phyloP scores from a whole-genome alignment of 2,888 invertebrate species.

The Cantharis nigra region DNA sequence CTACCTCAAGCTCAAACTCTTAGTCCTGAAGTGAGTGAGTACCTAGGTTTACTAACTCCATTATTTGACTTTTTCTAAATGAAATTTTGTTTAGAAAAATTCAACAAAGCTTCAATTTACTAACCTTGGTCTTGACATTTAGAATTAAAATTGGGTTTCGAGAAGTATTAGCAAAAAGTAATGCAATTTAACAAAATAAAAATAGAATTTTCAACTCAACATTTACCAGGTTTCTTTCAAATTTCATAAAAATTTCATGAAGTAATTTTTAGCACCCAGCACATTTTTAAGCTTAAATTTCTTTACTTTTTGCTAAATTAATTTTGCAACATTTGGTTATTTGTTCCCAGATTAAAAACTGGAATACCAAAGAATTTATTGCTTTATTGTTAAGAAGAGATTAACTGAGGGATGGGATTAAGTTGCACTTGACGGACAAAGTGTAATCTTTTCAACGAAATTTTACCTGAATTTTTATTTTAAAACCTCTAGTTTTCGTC shows the following conservation, averaged over 20 bases:
- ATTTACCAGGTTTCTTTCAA: neutral
- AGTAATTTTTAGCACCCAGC: too few species aligned
- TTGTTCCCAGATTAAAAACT: neutral
- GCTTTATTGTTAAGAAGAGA: neutral
- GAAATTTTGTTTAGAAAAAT: neutral
- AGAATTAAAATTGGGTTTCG: neutral
- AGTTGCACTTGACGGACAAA: neutral
- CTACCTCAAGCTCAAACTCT: conserved; percentile 56
- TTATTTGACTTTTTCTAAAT: neutral
- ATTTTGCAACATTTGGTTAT: neutral
- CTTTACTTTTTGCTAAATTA: neutral
- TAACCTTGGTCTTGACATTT: neutral
- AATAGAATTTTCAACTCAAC: neutral
- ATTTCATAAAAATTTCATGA: too few species aligned
- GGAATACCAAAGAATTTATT: neutral
- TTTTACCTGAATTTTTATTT: neutral
- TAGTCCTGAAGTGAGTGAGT: conserved; percentile 55
- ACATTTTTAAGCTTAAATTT: neutral
- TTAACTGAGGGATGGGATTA: neutral
- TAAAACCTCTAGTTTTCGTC: neutral
- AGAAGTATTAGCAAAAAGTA: neutral
- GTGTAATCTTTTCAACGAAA: neutral
- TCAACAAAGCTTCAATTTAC: neutral
- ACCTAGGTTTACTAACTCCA: conserved; percentile 11
- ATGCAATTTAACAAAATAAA: neutral